These are phyloP conservation scores for Propithecus perrieri DNA, from an alignment of 2,797 vertebrate genomes.

Conservation along the genomic window DNA sequence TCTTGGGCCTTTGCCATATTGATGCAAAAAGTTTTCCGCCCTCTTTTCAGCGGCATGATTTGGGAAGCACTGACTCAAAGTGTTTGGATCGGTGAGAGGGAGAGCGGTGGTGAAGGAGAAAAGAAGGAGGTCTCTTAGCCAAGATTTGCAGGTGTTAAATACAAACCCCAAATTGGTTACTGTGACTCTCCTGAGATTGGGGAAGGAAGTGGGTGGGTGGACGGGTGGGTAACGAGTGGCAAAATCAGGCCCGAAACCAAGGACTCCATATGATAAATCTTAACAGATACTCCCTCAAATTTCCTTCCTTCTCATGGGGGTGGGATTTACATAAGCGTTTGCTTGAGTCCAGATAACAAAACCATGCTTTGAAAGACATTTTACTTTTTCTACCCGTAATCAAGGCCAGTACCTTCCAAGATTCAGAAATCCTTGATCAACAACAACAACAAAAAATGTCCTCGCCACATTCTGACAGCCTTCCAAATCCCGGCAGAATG, in stretches of 20 bases:
- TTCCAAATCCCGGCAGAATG: neutral
- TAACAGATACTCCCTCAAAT: conserved; percentile 24
- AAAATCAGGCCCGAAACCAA: conserved; percentile 52
- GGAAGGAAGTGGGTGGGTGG: conserved; percentile 59
- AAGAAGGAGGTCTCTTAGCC: conserved; percentile 15
- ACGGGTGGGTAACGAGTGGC: conserved; percentile 41
- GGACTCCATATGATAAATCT: conserved; percentile 46
- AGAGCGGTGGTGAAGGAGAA: neutral
- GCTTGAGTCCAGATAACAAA: conserved; percentile 57
- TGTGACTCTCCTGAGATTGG: conserved; percentile 28
- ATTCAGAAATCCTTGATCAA: conserved; percentile 57
- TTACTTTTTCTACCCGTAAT: conserved; percentile 18
- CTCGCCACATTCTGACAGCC: neutral
- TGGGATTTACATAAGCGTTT: conserved; percentile 57
- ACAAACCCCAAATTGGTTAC: conserved; percentile 46
- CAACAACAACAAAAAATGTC: neutral
- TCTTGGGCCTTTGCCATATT: neutral
- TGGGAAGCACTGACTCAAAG: conserved; percentile 15
- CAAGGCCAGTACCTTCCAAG: conserved; percentile 34
- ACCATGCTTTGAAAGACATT: conserved; percentile 51
- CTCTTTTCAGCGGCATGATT: neutral
- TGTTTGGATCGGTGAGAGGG: neutral
- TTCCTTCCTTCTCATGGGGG: conserved; percentile 58
- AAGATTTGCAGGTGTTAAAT: conserved; percentile 66
- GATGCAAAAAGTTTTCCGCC: neutral